Evolutionary conservation across 2,888 invertebrate genomes (phyloP), one percentile per base, ranked within the genome.

Genomic region (Calliopum simillimum): DNA sequence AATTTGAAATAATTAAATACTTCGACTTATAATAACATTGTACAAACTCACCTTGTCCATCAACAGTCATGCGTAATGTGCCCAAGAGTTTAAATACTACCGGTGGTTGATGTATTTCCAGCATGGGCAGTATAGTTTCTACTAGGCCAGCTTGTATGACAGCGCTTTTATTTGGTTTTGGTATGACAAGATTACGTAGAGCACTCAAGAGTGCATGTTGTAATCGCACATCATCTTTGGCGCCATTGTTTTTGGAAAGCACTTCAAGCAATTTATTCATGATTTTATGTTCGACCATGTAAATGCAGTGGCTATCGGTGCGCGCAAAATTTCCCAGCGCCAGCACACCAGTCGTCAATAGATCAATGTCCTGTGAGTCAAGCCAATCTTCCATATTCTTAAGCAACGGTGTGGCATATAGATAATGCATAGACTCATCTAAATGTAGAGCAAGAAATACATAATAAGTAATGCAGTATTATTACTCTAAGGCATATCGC

Each of bases 261-360:
- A 89, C 86, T 73, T 85, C 87, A 82, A 92, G 87, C 71, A 92
- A 83, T 80, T 92, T 92, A 78, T 91, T 91, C 81, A 92, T 92
- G 61, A 95, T 90, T 43, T 93, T 92, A 76, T 91, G 90, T 67
- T 92, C 88, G 78, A 95, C 95, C 92, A 97, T 93, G 73, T 92
- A 89, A 62, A 91, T 90, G 82, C 97, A 96, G 83, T 96, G 93
- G 51, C 90, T 89, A 81, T 97, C 96, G 76, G 93, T 93, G 55
- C 96, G 88, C 0, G 96, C 96, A 86, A 97, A 96, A 88, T 97
- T 97, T 1, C 95, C 96, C 76, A 96, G 89, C 0, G 95, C 95
- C 74, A 96, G 87, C 4, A 95, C 92, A 0, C 94, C 95, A 0
- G 95, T 93, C n/a, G 92, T 91, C 79, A 94, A 88, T 23, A 97